Evolutionary conservation across 1,140 invertebrate species (phyloP), one percentile per base, ranked within the genome.

Genomic region (Drosophila willistoni): DNA sequence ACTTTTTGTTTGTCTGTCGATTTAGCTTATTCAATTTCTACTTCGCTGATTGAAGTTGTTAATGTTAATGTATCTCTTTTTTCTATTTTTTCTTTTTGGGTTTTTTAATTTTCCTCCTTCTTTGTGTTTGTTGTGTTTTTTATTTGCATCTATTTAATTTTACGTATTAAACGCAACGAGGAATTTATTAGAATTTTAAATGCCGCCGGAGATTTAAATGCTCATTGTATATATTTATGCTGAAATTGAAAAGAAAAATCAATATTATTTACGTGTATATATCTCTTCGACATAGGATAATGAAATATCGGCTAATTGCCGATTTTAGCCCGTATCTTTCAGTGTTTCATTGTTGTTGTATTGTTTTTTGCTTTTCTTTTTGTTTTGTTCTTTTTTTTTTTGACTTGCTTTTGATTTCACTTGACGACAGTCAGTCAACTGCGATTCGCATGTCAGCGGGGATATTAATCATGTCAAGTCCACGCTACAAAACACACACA

Each of bases 381-480:
- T 74, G 60, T 42, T 68, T 33, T 57, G 36, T 56, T 59, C 34
- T 57, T 59, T 47, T 59, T 64, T 76, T 36, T 22, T 36, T 63
- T 33, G 68, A 51, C 64, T 74, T 76, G 77, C 85, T 90, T 89
- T 89, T 89, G 84, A 84, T 87, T 89, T 87, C 79, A 89, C 80
- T 89, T 89, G 85, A 84, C 80, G 80, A 82, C 83, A 85, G 82
- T 85, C 71, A 76, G 64, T 72, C 64, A 87, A 82, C 82, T 86
- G 79, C 79, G 79, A 83, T 83, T 69, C 81, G 56, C 81, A 83
- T 84, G 84, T 87, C 84, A 87, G 84, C 84, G 73, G 61, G 74
- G 65, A 77, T 84, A 89, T 89, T 89, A 89, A 89, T 89, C 84
- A 89, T 89, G 84, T 89, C 84, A 89, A 84, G 77, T 70, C 84